Evolutionary conservation across 2,113 vertebrate species (phyloP).

Genomic region (Malurus melanocephalus): DNA sequence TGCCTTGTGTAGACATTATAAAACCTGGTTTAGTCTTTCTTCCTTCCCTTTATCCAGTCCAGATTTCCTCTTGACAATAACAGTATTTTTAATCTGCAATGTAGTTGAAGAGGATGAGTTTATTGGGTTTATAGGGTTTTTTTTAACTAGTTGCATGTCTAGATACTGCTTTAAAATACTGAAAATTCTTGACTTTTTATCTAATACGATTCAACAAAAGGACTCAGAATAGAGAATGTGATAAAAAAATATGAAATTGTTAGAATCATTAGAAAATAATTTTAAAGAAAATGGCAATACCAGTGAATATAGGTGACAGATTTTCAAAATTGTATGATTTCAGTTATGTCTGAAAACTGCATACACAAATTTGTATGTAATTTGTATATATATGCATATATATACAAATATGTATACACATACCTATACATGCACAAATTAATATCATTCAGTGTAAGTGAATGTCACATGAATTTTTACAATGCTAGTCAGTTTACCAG

Average conservation of each 20-base stretch:
- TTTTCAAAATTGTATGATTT: neutral
- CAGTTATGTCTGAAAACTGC: neutral
- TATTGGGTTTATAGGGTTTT: rapidly evolving
- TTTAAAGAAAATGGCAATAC: neutral
- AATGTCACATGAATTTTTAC: neutral
- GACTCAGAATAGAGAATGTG: neutral
- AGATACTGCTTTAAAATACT: neutral
- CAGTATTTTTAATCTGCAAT: neutral
- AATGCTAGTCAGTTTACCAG: neutral
- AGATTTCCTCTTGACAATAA: neutral
- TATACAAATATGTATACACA: too few species aligned
- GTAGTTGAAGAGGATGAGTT: rapidly evolving
- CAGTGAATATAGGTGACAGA: neutral
- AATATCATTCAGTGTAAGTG: neutral
- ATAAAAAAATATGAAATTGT: neutral
- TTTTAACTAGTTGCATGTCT: neutral
- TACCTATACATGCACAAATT: neutral
- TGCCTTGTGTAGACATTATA: neutral
- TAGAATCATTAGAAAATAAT: neutral
- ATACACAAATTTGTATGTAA: neutral
- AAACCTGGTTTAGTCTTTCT: neutral
- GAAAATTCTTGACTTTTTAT: neutral
- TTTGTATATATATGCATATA: too few species aligned
- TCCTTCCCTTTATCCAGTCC: neutral
- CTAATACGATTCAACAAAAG: neutral